phyloP scores from a whole-genome alignment of 2,888 invertebrate genomes.

The Amiota mariae region DNA sequence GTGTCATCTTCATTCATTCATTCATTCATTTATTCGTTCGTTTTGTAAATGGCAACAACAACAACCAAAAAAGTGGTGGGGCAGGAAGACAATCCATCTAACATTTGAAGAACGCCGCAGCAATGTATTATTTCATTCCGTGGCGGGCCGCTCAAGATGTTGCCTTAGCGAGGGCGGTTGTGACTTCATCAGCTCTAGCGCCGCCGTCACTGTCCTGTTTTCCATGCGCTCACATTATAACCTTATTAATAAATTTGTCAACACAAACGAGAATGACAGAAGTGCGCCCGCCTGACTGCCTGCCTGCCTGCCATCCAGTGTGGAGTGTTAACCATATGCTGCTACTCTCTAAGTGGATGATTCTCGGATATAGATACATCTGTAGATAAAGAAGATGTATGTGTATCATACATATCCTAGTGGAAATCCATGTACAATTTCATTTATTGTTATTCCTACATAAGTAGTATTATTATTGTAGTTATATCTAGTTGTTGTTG shows the following conservation, averaged over 20 bases:
- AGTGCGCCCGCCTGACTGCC: conserved; percentile 66
- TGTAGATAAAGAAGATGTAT: background rate
- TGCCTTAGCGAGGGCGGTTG: conserved; percentile 42
- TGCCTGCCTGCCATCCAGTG: conserved; percentile 39
- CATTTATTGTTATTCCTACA: background rate
- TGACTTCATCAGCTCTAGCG: conserved; percentile 27
- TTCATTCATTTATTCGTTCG: no score
- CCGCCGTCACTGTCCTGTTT: conserved; percentile 27
- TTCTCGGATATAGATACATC: background rate
- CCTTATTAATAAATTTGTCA: conserved; percentile 73
- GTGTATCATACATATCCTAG: background rate
- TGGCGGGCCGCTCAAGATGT: conserved; percentile 49
- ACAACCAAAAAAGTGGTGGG: background rate
- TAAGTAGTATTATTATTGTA: background rate
- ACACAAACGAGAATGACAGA: conserved; percentile 67
- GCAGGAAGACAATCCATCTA: background rate
- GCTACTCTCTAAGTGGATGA: background rate
- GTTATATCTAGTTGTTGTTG: background rate
- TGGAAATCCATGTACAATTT: background rate
- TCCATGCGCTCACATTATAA: conserved; percentile 55
- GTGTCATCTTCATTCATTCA: conserved; percentile 11
- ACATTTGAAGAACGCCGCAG: conserved; percentile 63
- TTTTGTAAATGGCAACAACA: conserved; percentile 10
- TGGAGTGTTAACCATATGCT: background rate
- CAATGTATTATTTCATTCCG: conserved; percentile 32